Base-by-base conservation (phyloP, 2,888 invertebrate genomes). In the Idaea biselata region DNA sequence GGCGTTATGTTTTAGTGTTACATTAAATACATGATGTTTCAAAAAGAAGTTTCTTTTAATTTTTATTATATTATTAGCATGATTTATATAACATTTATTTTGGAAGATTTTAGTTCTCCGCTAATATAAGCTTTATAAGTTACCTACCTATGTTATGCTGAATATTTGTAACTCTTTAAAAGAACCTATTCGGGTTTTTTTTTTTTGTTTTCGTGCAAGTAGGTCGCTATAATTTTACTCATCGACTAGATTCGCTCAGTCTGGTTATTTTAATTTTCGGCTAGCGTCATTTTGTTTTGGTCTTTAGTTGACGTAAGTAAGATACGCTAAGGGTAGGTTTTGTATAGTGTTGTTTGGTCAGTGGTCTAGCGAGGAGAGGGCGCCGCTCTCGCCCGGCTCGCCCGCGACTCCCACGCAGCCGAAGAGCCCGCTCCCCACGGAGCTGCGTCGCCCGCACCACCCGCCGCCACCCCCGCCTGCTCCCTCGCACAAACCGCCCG, bases 321-420 rank as follows among this genome's bases (percentile, higher is more conserved):
- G 77, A 82, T 78, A 75, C 73, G 73, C 70, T 71, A 70, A 76
- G 71, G 71, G 72, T 69, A 71, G 77, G 80, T 82, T 75, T 76
- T 82, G 87, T 88, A 84, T 80, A 87, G 70, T 88, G 82, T 90
- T 91, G 90, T 89, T 89, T 91, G 88, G 91, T 87, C 86, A 91
- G 91, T 83, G 87, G 85, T 86, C 85, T 87, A 88, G 89, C 82
- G 78, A 78, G 78, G 83, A 81, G 78, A 87, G 75, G 79, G 81
- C 86, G 82, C 82, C 84, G 67, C 82, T 76, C 64, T 86, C 91
- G 77, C 88, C n/a, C n/a, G n/a, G n/a, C n/a, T n/a, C 90, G 80
- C 86, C 87, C 69, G 84, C 88, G 72, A 83, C 80, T 83, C 84
- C 84, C 83, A 81, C 86, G 64, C 84, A 85, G 74, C 89, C 84